phyloP scores from a whole-genome alignment of 2,888 invertebrate species.

The Lamproptera curius region DNA sequence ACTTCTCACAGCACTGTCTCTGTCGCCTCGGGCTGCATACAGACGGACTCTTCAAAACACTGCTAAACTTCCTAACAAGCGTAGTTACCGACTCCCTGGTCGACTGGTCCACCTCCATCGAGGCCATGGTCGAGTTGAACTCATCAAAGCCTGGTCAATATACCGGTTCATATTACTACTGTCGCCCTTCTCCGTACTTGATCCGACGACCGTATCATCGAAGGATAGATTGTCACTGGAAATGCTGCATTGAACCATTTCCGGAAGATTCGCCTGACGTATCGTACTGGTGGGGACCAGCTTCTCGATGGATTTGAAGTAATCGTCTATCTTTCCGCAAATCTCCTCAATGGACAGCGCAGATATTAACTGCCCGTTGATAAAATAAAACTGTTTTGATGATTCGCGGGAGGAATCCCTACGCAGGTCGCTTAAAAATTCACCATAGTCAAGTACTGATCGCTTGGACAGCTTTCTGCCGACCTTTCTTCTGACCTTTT shows the following conservation, averaged over 20 bases:
- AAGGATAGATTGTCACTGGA: constrained; percentile 54
- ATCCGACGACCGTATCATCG: constrained; percentile 47
- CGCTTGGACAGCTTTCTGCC: constrained; percentile 45
- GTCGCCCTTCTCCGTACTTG: constrained; percentile 36
- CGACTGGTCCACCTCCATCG: constrained; percentile 37
- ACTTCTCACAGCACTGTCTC: constrained; percentile 50
- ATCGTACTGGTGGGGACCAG: constrained; percentile 47
- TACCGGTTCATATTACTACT: constrained; percentile 48
- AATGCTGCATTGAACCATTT: constrained; percentile 57
- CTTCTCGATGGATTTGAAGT: constrained; percentile 64
- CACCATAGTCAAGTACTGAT: constrained; percentile 47
- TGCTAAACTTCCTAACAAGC: constrained; percentile 57
- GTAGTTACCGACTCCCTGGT: constrained; percentile 56
- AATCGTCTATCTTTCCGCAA: constrained; percentile 57
- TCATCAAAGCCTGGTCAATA: constrained; percentile 62
- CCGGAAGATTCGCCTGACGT: constrained; percentile 38
- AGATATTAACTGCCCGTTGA: constrained; percentile 56
- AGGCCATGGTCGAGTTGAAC: constrained; percentile 44
- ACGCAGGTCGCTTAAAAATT: constrained; percentile 50
- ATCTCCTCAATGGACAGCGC: constrained; percentile 60
- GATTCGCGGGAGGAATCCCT: constrained; percentile 36
- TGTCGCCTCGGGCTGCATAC: constrained; percentile 47
- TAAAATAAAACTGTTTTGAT: constrained; percentile 44
- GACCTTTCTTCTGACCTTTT: constrained; percentile 48
- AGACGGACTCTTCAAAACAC: constrained; percentile 44